Percentiles rank a stretch among this genome's conserved stretches.
Conservation (phyloP, 2,888 invertebrate genomes). For the Pandemis cinnamomeana region DNA sequence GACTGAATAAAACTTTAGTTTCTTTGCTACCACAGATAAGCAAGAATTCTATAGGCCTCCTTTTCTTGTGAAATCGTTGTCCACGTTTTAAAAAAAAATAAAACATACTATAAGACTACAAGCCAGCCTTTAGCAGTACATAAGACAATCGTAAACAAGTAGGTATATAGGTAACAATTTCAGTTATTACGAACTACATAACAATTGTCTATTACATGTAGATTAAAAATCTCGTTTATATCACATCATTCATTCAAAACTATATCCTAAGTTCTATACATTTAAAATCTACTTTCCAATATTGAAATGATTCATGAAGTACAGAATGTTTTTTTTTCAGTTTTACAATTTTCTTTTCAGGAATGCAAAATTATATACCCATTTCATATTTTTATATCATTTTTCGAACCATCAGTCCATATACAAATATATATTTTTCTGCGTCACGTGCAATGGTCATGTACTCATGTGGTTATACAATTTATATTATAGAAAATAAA, state of each 20-base stretch:
- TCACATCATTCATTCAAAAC: constrained; percentile 81
- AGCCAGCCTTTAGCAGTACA: constrained; percentile 4
- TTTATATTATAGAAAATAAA: constrained; percentile 9
- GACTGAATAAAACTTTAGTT: too few species aligned
- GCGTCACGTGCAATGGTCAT: neutral
- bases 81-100: neutral
- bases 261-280: constrained; percentile 50
- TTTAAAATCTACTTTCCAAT: constrained; percentile 51
- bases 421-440: neutral
- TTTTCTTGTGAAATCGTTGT: too few species aligned
- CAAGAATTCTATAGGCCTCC: too few species aligned
- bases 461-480: neutral
- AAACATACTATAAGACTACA: neutral
- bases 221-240: constrained; percentile 72
- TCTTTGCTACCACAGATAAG: too few species aligned
- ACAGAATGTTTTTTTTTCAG: constrained; percentile 29
- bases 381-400: neutral
- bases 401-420: neutral
- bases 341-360: constrained; percentile 45
- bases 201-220: constrained; percentile 70
- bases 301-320: constrained; percentile 44
- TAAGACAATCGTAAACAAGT: constrained; percentile 17
- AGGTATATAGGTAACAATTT: constrained; percentile 51
- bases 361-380: neutral
- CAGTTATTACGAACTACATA: constrained; percentile 68